Evolutionary conservation across 2,113 vertebrate genomes (phyloP), one percentile per base, ranked within the genome.

Genomic region (Gopherus evgoodei): DNA sequence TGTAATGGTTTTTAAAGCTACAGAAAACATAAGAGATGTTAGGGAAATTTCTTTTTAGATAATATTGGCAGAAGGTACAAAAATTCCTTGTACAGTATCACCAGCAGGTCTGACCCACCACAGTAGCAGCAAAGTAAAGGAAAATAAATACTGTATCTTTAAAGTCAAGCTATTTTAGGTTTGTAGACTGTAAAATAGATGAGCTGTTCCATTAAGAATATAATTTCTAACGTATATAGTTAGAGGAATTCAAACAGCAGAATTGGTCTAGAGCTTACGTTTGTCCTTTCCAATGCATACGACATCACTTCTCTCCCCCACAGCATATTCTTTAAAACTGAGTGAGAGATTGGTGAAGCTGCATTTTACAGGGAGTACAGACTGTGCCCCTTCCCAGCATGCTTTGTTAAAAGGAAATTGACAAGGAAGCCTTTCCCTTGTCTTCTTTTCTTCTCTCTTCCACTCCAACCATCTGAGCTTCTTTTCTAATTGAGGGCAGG

Each of bases 341-440:
- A 1, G 6, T 81, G 47, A 38, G 31, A 19, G 69, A 17, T 86
- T 91, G 38, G 44, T 76, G 62, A 29, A 89, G 38, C 13, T 93
- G 25, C n/a, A 25, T 79, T 90, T 91, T 35, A 3, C 1, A 82
- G 56, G 31, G 80, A 24, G 27, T 82, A 3, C 59, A 57, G 22
- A 53, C 44, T 22, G 2, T 1, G 4, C 29, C 5, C 22, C 22
- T 76, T 44, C 11, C 10, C 72, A 76, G 42, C 38, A 76, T 76
- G 38, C 53, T 35, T 78, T 42, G 7, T 86, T 72, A 44, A 84
- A 91, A 89, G 79, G 24, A 76, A 95, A 81, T 7, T 44, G 11
- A n/a, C 7, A 1, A n/a, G 12, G 4, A 85, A 35, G 4, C 0
- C 0, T 92, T 17, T 22, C 54, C 4, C 17, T 12, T 13, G 27